Base-by-base conservation (phyloP, 1,140 invertebrate genomes). In the Bactericera cockerelli region DNA sequence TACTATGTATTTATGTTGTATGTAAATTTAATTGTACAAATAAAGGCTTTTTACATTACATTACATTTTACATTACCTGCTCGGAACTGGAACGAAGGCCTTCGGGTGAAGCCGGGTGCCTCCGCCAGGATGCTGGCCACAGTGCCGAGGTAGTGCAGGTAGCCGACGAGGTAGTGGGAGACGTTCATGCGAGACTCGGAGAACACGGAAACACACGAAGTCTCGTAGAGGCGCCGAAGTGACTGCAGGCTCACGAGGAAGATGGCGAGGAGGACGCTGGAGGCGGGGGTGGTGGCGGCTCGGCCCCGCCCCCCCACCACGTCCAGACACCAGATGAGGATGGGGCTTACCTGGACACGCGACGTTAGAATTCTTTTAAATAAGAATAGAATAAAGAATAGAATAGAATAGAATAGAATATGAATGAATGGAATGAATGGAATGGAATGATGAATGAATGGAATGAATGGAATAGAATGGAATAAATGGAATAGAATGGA, bases 121-220 rank as follows among this genome's bases (percentile, higher is more conserved):
- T 89, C 84, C 54, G 79, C 77, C 39, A 91, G 60, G 33, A 88
- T 75, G 22, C 80, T 77, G 0, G 82, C 61, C 14, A 82, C 66
- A 31, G 79, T 71, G 21, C 81, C 82, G 65, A 82, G 75, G 69
- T 93, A 94, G 72, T 92, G 86, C 24, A 78, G 63, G 60, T 79
- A 78, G 1, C 87, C 89, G 49, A 84, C 68, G 0, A 83, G 56
- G 66, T 92, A 93, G 70, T 90, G 84, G 0, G 70, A 68, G 0
- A 91, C 62, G 68, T 90, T 88, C 62, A 93, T 92, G 70, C 81
- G 84, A 36, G 77, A 78, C 60, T 82, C 74, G 11, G 87, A 87
- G 70, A 86, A 93, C 11, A 93, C 78, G 69, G 80, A 87, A 8
- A 93, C 69, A 66, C 71, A 84, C 63, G 78, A 76, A 19, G 82